Evolutionary conservation across 2,113 vertebrate species (phyloP), one percentile per base, ranked within the genome.

Genomic region (Phaetusa simplex): DNA sequence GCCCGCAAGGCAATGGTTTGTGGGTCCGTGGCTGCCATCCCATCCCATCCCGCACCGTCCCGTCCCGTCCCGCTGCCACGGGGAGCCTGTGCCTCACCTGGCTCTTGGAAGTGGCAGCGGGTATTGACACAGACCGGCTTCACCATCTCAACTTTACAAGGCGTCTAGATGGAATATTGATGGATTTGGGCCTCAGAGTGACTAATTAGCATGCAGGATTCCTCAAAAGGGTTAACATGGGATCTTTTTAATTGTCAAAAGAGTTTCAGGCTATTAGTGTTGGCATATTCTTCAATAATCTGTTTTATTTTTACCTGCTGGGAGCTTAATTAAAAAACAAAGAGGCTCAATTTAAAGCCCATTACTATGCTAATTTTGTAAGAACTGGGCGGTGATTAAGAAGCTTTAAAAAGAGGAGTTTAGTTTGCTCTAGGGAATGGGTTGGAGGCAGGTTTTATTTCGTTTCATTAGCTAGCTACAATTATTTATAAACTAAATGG

Each of bases 271-370:
- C 99, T 98, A 99, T 99, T 99, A 99, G 98, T 98, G 98, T 98
- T 98, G 99, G 99, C 98, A 99, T 98, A 98, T 99, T 98, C 98
- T 98, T 98, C 98, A 98, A 99, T 99, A 99, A 99, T 99, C 99
- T 99, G 98, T 99, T 99, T 99, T 99, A 99, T 98, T 99, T 99
- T 99, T 99, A 99, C 99, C 99, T 99, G 99, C 99, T 99, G 99
- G 99, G 99, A 99, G 99, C 99, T 99, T 99, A 99, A 99, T 99
- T 99, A 99, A 99, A 99, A 99, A 99, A 99, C 99, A 99, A 99
- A 99, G 99, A 99, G 99, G 99, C 99, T 99, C 99, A 99, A 99
- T 99, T 99, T 99, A 99, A 99, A 99, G 99, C 99, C 99, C 99
- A 99, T 99, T 99, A 99, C 99, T 99, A 99, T 99, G 99, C 99